phyloP scores from a whole-genome alignment of 2,797 vertebrate species.

The Gobio occitaniae region DNA sequence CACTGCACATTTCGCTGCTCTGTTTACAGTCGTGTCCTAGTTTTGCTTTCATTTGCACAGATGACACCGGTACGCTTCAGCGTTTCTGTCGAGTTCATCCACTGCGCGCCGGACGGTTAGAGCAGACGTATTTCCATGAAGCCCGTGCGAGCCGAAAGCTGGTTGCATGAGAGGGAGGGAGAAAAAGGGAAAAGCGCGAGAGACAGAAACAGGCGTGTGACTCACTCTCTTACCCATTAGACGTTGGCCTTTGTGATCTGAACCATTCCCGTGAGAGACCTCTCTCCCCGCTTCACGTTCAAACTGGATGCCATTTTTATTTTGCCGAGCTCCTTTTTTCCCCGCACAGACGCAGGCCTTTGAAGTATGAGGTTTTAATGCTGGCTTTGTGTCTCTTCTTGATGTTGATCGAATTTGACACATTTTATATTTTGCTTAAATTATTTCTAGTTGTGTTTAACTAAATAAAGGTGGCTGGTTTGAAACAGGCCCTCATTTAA shows the following conservation, averaged over 20 bases:
- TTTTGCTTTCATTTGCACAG: constrained; percentile 45
- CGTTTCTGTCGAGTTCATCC: constrained; percentile 34
- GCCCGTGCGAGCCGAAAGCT: constrained; percentile 41
- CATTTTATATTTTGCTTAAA: neutral
- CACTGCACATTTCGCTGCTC: neutral
- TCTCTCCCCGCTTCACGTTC: constrained; percentile 51
- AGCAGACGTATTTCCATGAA: constrained; percentile 45
- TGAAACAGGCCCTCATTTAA: neutral
- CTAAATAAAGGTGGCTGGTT: neutral
- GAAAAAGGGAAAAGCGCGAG: constrained; percentile 35
- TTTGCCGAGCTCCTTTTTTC: constrained; percentile 31
- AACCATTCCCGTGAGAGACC: constrained; percentile 57
- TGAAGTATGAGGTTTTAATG: constrained; percentile 15
- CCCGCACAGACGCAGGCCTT: constrained; percentile 29
- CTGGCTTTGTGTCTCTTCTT: neutral
- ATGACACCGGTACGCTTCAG: constrained; percentile 24
- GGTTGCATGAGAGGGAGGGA: constrained; percentile 41
- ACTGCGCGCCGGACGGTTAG: constrained; percentile 15
- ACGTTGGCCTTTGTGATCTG: constrained; percentile 59
- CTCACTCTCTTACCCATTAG: constrained; percentile 60
- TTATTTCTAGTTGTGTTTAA: neutral
- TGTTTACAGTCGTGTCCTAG: constrained; percentile 29
- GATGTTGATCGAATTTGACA: constrained; percentile 9
- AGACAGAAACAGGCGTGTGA: constrained; percentile 60
- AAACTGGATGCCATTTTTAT: constrained; percentile 55